Evolutionary conservation across 2,888 invertebrate genomes (phyloP), one percentile per base, ranked within the genome.

Genomic region (Drosophila longiperda): DNA sequence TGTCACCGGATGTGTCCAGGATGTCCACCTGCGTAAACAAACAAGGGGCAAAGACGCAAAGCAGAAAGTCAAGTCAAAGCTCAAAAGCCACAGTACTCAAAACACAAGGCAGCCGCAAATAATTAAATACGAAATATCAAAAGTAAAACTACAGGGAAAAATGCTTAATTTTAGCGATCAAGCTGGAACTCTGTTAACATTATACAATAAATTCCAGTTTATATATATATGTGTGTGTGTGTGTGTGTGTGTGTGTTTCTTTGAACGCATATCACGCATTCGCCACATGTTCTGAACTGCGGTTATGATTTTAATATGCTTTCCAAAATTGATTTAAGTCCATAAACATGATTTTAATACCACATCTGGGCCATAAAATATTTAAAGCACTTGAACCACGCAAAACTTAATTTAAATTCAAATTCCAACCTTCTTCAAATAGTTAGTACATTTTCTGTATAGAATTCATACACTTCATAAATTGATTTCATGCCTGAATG

Each of bases 1-100:
- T 95, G 92, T 97, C 97, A 29, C 97, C 97, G 80, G 96, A 96
- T 34, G 97, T 97, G 93, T 97, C 97, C 91, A 97, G 92, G 78
- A 97, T 96, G 91, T 97, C 97, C 83, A 96, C 95, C 93, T 95
- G 91, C 60, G 26, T 23, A 34, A 50, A 42, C 42, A 38, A 42
- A 54, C 17, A 64, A 60, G 42, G 15, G 9, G 40, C 17, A 66
- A 36, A 49, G n/a, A 55, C 15, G 29, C 6, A 29, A 45, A 3
- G 15, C 15, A 3, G n/a, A 55, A 34, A 17, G 52, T 57, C 32
- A 53, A 54, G 33, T 66, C 11, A 45, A 62, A 33, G 23, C 15
- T 42, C 12, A 60, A 58, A 61, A 50, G 59, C 49, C n/a, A 15
- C 12, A 1, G 0, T 29, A 23, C 32, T 17, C 34, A 52, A 53